Evolutionary conservation across 2,888 invertebrate species (phyloP).

Genomic region (Hydropsyche betteni): DNA sequence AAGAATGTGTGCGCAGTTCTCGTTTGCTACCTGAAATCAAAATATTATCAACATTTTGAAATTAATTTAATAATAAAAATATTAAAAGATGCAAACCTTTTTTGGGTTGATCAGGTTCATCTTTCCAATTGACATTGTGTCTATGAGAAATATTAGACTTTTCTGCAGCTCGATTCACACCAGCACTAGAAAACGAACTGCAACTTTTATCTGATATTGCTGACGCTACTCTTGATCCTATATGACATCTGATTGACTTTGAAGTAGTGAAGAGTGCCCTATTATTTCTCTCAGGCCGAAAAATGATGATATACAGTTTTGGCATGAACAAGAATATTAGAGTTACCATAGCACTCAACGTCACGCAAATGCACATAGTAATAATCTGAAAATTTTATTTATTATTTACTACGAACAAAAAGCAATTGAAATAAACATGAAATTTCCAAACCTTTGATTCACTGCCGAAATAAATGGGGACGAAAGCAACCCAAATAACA

Average conservation of each 20-base stretch:
- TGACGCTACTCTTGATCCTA: slow-evolving; percentile 65
- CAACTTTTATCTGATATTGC: slow-evolving; percentile 57
- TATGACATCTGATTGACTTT: slow-evolving; percentile 76
- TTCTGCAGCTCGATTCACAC: not conserved
- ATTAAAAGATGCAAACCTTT: slow-evolving; percentile 7
- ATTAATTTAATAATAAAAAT: slow-evolving; percentile 17
- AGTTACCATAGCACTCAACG: slow-evolving; percentile 77
- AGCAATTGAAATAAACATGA: not conserved
- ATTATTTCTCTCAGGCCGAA: slow-evolving; percentile 80
- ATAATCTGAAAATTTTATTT: slow-evolving; percentile 46
- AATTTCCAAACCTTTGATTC: slow-evolving; percentile 65
- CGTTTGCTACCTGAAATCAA: slow-evolving; percentile 50
- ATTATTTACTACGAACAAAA: not conserved
- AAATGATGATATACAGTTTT: slow-evolving; percentile 78
- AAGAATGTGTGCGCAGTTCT: slow-evolving; percentile 58
- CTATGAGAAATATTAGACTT: slow-evolving; percentile 20
- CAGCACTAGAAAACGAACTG: slow-evolving; percentile 15
- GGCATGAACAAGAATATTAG: slow-evolving; percentile 79
- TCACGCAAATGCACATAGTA: slow-evolving; percentile 72
- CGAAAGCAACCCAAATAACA: slow-evolving; percentile 81
- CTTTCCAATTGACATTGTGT: slow-evolving; percentile 45
- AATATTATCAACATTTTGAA: not conserved
- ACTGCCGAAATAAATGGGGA: slow-evolving; percentile 79
- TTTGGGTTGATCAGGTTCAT: slow-evolving; percentile 29
- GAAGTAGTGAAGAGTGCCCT: slow-evolving; percentile 78